These are phyloP conservation scores for Lagorchestes hirsutus DNA, from an alignment of 2,797 vertebrate genomes.

Conservation along the genomic window DNA sequence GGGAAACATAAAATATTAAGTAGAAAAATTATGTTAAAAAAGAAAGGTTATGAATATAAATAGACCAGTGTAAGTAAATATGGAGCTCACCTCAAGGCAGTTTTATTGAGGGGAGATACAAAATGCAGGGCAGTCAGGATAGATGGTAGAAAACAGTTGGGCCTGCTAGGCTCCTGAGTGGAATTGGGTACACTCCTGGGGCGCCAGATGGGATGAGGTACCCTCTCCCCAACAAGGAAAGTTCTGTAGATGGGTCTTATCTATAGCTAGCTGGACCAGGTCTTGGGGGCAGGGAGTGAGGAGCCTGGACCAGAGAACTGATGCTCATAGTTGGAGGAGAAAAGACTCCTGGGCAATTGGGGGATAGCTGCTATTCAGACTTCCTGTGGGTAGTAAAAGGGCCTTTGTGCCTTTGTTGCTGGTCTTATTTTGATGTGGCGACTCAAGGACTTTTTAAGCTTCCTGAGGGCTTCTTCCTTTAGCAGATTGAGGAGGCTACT, in stretches of 20 bases:
- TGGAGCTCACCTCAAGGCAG: background rate
- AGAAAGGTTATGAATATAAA: background rate
- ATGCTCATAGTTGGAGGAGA: background rate
- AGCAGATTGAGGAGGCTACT: background rate
- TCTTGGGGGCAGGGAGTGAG: background rate
- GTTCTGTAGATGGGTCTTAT: background rate
- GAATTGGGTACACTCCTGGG: background rate
- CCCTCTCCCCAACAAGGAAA: background rate
- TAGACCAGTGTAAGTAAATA: background rate
- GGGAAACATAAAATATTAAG: no score
- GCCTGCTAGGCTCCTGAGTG: background rate
- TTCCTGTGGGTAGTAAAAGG: background rate
- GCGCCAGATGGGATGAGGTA: background rate
- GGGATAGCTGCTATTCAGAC: background rate
- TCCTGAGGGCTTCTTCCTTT: background rate
- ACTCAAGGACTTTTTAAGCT: background rate
- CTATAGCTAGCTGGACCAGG: no score
- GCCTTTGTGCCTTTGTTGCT: background rate
- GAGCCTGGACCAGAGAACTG: background rate
- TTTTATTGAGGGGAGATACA: background rate
- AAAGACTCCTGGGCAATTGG: background rate
- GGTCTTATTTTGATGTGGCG: background rate
- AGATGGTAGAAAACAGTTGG: background rate
- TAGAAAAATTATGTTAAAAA: no score
- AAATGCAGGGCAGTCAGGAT: background rate